Conservation (phyloP, 2,888 invertebrate genomes). For the Stegophylla sp. region DNA sequence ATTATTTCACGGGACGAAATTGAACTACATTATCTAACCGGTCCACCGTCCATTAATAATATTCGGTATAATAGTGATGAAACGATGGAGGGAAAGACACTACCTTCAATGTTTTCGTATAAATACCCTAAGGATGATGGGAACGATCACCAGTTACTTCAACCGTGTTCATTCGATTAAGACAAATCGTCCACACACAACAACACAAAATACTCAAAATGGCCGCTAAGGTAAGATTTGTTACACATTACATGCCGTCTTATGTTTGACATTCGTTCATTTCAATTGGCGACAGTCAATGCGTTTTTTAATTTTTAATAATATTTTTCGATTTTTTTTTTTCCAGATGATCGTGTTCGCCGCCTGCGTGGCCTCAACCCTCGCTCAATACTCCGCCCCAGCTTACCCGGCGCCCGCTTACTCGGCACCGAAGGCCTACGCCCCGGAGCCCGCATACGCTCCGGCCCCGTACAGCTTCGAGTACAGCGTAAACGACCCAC, state of each 20-base stretch:
- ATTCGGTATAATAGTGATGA: not conserved
- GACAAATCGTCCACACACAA: constrained; percentile 8
- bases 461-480: constrained; percentile 46
- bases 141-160: constrained; percentile 29
- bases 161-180: constrained; percentile 16
- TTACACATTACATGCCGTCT: too few relatives aligned
- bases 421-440: constrained; percentile 52
- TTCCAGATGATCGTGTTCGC: constrained; percentile 52
- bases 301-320: constrained; percentile 1
- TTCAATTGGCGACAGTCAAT: constrained; percentile 11
- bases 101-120: constrained; percentile 35
- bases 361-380: constrained; percentile 61
- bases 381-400: constrained; percentile 60
- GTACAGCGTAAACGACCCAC: constrained; percentile 52
- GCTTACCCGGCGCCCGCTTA: not conserved
- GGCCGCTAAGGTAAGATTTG: constrained; percentile 41
- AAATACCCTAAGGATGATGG: constrained; percentile 6
- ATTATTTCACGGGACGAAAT: constrained; percentile 12
- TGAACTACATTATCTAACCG: constrained; percentile 37
- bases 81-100: not conserved
- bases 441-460: not conserved
- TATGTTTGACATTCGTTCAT: too few relatives aligned
- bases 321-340: not conserved
- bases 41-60: constrained; percentile 21
- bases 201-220: constrained; percentile 6